Evolutionary conservation across 2,888 invertebrate genomes (phyloP).

Genomic region (Andrena flavipes): DNA sequence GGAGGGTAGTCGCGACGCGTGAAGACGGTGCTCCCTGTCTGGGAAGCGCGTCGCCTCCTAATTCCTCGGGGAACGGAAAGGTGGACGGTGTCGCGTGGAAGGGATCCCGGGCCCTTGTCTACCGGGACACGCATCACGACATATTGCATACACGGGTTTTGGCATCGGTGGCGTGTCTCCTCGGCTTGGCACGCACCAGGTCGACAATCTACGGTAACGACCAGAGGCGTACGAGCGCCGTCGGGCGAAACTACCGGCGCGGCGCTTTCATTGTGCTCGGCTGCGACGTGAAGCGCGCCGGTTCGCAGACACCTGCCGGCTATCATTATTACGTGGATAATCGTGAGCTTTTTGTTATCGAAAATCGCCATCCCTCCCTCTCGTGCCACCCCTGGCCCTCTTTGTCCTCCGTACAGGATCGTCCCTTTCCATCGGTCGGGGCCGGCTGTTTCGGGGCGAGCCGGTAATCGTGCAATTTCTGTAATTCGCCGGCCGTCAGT

Average conservation of each 20-base stretch:
- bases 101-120: conserved; percentile 1
- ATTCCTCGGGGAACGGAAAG: conserved; percentile 12
- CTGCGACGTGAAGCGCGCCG: conserved; percentile 66
- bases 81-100: conserved; percentile 50
- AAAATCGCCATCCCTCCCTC: conserved; percentile 63
- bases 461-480: conserved; percentile 70
- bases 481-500: conserved; percentile 60
- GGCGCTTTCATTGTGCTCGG: conserved; percentile 73
- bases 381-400: too few species aligned
- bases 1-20: background rate
- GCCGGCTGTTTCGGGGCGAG: conserved; percentile 41
- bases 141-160: conserved; percentile 78
- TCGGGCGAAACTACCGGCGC: conserved; percentile 72
- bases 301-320: conserved; percentile 81
- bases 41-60: conserved; percentile 11
- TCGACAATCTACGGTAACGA: conserved; percentile 72
- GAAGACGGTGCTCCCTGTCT: conserved; percentile 5
- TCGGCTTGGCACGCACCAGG: conserved; percentile 67
- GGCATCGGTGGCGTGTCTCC: conserved; percentile 71
- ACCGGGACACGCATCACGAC: conserved; percentile 75
- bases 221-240: conserved; percentile 63
- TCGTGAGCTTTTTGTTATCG: conserved; percentile 80
- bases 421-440: conserved; percentile 4
- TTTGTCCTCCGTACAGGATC: background rate
- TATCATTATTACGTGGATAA: conserved; percentile 80